phyloP scores from a whole-genome alignment of 2,113 vertebrate species.

The Dasyprocta punctata region DNA sequence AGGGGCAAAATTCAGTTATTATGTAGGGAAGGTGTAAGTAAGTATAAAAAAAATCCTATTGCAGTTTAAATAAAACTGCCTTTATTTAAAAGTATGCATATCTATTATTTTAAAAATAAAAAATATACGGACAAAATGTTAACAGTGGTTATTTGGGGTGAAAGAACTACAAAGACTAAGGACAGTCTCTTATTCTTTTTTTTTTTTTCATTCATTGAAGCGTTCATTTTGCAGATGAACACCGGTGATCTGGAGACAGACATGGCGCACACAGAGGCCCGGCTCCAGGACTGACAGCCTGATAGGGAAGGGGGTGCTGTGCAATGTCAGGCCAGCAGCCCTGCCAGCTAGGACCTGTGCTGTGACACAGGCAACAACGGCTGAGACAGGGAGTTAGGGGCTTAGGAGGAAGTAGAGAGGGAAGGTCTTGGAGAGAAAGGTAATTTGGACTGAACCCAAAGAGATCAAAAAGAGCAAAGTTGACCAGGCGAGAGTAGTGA shows the following conservation, averaged over 20 bases:
- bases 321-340: background rate
- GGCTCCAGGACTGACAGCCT: background rate
- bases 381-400: background rate
- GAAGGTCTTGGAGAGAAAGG: background rate
- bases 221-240: background rate
- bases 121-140: background rate
- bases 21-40: background rate
- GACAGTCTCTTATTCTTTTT: background rate
- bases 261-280: background rate
- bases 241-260: background rate
- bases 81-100: background rate
- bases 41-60: background rate
- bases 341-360: background rate
- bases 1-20: background rate
- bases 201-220: background rate
- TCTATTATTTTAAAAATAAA: background rate
- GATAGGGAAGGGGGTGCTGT: background rate
- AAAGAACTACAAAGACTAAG: background rate
- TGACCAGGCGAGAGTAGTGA: background rate
- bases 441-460: background rate
- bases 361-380: background rate
- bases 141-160: background rate
- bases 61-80: background rate
- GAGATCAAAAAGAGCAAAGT: background rate
- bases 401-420: background rate